Evolutionary conservation across 2,113 vertebrate genomes (phyloP).

Genomic region (Urocynchramus pylzowi): DNA sequence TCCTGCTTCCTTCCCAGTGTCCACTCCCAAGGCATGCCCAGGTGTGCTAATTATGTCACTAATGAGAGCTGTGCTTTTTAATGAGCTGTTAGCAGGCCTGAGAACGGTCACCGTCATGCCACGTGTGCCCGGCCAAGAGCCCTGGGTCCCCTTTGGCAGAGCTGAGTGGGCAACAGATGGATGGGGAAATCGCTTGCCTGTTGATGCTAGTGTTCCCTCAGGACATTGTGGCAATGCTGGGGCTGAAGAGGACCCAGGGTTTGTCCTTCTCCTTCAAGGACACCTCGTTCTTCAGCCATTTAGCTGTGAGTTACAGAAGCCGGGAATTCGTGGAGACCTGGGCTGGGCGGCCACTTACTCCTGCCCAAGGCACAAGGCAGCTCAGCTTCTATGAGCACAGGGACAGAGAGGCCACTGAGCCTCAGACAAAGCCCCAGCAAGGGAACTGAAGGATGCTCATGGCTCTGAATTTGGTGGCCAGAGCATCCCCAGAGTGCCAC

Average conservation of each 20-base stretch:
- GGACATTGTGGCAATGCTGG: neutral
- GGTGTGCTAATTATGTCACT: slow-evolving; percentile 47
- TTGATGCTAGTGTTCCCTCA: neutral
- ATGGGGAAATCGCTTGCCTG: rapidly evolving
- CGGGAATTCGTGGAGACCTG: neutral
- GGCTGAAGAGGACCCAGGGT: neutral
- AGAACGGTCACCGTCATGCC: neutral
- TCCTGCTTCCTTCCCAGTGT: neutral
- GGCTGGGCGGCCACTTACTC: neutral
- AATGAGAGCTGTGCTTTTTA: slow-evolving; percentile 14
- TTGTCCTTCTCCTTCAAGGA: neutral
- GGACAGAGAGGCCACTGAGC: neutral
- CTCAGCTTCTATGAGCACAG: neutral
- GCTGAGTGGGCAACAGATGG: rapidly evolving
- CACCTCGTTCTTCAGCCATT: neutral
- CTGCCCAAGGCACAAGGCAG: neutral
- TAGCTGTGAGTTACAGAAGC: neutral
- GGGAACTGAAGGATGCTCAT: neutral
- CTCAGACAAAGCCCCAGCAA: neutral
- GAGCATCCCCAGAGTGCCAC: rapidly evolving
- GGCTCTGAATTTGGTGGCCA: neutral
- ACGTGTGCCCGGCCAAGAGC: neutral
- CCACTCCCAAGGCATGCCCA: neutral
- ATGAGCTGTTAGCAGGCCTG: slow-evolving; percentile 1
- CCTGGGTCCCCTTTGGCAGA: neutral